These are phyloP conservation scores for Auanema sp. DNA, from an alignment of 2,888 invertebrate genomes.

Conservation along the genomic window DNA sequence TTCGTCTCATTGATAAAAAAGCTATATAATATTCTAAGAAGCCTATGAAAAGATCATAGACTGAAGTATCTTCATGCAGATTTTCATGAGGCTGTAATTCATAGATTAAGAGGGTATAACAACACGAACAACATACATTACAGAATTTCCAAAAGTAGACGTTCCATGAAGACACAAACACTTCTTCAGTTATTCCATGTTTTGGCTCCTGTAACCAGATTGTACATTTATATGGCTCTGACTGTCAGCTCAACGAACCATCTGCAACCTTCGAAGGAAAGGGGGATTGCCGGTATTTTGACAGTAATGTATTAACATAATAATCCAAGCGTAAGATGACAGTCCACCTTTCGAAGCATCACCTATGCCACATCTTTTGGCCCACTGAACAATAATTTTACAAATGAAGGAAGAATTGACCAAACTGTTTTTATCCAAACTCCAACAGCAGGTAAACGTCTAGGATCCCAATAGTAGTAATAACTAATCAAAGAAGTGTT, in stretches of 20 bases:
- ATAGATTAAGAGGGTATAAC: neutral
- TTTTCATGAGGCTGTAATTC: conserved; percentile 19
- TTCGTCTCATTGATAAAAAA: conserved; percentile 31
- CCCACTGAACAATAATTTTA: too few species aligned
- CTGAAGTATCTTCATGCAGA: conserved; percentile 19
- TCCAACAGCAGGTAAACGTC: conserved; percentile 63
- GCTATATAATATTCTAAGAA: conserved; percentile 69
- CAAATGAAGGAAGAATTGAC: too few species aligned
- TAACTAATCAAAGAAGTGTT: conserved; percentile 69
- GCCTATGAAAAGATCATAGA: conserved; percentile 43
- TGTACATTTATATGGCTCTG: neutral
- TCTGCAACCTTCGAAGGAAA: conserved; percentile 71
- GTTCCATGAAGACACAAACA: conserved; percentile 36
- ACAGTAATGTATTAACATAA: conserved; percentile 72
- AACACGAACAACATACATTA: conserved; percentile 21
- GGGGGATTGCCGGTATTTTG: conserved; percentile 68
- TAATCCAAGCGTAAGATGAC: conserved; percentile 72
- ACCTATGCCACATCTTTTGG: conserved; percentile 60
- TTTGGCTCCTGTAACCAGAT: neutral
- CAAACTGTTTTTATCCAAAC: conserved; percentile 39
- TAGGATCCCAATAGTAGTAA: conserved; percentile 67
- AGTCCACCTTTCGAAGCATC: conserved; percentile 72
- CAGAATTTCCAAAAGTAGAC: conserved; percentile 43
- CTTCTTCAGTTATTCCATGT: conserved; percentile 14
- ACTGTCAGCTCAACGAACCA: conserved; percentile 64